Conservation (phyloP, 1,140 invertebrate genomes). For the Thaumetopoea pityocampa region DNA sequence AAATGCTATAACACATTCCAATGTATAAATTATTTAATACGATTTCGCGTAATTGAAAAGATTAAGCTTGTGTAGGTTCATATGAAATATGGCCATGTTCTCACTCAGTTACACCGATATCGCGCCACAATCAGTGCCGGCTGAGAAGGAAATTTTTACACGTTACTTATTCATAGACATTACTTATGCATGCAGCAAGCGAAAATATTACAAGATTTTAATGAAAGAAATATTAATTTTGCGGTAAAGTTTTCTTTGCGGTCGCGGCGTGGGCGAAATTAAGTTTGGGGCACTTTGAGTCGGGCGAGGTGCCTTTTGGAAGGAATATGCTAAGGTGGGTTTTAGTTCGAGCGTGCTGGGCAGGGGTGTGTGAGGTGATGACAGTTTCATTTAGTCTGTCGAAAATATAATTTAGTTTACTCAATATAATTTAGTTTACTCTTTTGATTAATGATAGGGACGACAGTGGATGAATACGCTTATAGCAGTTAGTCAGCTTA, state of each 20-base stretch:
- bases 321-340: slow-evolving; percentile 36
- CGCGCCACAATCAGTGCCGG: slow-evolving; percentile 30
- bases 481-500: too few species aligned
- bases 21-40: too few species aligned
- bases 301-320: too few species aligned
- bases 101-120: slow-evolving; percentile 15
- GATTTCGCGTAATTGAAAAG: slow-evolving; percentile 1
- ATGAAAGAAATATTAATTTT: slow-evolving; percentile 78
- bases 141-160: slow-evolving; percentile 54
- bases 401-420: too few species aligned
- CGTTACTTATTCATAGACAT: slow-evolving; percentile 72
- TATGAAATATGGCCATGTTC: neutral
- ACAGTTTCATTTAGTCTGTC: too few species aligned
- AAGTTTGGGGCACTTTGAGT: slow-evolving; percentile 42
- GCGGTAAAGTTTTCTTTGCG: slow-evolving; percentile 69
- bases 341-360: slow-evolving; percentile 19
- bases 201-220: slow-evolving; percentile 78
- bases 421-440: too few species aligned
- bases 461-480: too few species aligned
- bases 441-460: too few species aligned
- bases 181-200: slow-evolving; percentile 77
- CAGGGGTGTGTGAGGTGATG: too few species aligned
- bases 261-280: slow-evolving; percentile 52
- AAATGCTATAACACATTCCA: too few species aligned
- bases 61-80: neutral